Percentiles rank a stretch among this genome's conserved stretches.
These are phyloP conservation scores for Lithosia quadra DNA, from an alignment of 2,888 invertebrate genomes.

Conservation along the genomic window DNA sequence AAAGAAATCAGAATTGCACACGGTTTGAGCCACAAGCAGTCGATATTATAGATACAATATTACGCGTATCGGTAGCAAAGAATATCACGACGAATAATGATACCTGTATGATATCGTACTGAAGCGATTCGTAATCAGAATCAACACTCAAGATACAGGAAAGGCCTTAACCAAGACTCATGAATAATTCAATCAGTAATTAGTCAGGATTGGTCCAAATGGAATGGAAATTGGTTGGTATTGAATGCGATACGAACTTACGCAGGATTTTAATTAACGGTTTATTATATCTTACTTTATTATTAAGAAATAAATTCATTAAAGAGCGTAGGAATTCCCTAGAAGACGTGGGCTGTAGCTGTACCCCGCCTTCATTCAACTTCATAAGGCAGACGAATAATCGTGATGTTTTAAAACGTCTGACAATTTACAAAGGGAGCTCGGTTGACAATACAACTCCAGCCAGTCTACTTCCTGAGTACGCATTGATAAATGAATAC, in stretches of 20 bases:
- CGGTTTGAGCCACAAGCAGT: too few relatives aligned
- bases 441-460: constrained; percentile 44
- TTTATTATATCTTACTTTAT: background rate
- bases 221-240: background rate
- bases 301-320: constrained; percentile 3
- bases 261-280: constrained; percentile 1
- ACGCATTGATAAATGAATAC: constrained; percentile 58
- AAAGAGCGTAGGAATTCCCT: background rate
- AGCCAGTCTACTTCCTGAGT: constrained; percentile 49
- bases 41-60: too few relatives aligned
- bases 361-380: constrained; percentile 7
- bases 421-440: constrained; percentile 39
- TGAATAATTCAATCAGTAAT: constrained; percentile 10
- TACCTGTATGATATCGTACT: background rate
- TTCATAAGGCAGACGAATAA: constrained; percentile 30
- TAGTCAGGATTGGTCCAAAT: background rate
- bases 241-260: background rate
- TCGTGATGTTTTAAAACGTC: constrained; percentile 38
- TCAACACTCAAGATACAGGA: background rate
- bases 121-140: background rate
- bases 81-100: background rate
- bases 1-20: too few relatives aligned
- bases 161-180: background rate
- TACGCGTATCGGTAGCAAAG: too few relatives aligned
- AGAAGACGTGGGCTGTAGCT: constrained; percentile 8